phyloP scores from a whole-genome alignment of 2,797 vertebrate genomes.

The Hydrocynus forskahlii region DNA sequence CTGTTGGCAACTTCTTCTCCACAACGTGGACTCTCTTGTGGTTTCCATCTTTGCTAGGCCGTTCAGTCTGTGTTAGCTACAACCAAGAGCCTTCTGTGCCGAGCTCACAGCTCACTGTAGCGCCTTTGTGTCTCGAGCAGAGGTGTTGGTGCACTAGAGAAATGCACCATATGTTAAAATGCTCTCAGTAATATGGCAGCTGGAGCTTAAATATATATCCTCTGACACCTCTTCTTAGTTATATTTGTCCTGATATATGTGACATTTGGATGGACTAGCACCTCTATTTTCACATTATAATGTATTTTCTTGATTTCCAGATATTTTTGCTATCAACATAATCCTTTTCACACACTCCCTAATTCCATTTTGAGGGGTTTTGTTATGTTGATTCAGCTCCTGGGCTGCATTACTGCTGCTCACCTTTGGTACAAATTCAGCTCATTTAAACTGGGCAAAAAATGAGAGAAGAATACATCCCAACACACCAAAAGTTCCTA shows the following conservation, averaged over 20 bases:
- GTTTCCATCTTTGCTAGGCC: not conserved
- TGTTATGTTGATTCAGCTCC: too few relatives aligned
- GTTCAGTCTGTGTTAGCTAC: not conserved
- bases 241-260: not conserved
- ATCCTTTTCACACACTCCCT: too few relatives aligned
- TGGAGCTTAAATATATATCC: not conserved
- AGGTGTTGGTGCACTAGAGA: constrained; percentile 2
- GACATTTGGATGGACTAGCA: not conserved
- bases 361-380: too few relatives aligned
- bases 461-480: too few relatives aligned
- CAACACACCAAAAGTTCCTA: too few relatives aligned
- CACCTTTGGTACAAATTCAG: too few relatives aligned
- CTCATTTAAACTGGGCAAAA: too few relatives aligned
- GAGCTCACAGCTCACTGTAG: constrained; percentile 1
- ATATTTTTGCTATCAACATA: not conserved
- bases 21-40: not conserved
- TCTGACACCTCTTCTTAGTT: not conserved
- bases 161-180: not conserved
- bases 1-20: not conserved
- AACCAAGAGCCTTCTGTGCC: not conserved
- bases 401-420: too few relatives aligned
- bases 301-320: not conserved
- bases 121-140: not conserved
- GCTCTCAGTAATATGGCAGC: not conserved
- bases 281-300: not conserved